Conservation (phyloP, 2,113 vertebrate species). For the Indicator maculatus region DNA sequence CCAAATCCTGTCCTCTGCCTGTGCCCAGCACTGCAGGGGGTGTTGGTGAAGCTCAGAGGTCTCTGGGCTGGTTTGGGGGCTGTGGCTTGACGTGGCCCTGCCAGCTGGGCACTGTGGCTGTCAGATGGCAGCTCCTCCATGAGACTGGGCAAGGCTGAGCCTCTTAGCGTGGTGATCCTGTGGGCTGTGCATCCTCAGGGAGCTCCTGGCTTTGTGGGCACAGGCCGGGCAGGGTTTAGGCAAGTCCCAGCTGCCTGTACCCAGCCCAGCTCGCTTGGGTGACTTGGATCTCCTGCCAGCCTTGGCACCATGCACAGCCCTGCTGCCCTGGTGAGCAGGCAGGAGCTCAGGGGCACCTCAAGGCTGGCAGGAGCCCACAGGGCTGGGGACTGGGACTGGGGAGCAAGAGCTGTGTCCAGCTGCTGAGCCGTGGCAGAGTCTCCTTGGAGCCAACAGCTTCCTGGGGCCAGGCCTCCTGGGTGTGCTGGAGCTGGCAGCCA, state of each 20-base stretch:
- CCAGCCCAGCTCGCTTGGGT: neutral
- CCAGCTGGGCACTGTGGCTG: neutral
- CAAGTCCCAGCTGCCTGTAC: neutral
- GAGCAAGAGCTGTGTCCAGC: neutral
- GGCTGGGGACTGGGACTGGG: neutral
- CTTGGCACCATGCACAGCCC: neutral
- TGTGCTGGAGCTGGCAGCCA: neutral
- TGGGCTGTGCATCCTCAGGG: neutral
- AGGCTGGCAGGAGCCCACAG: neutral
- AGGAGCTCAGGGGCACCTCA: neutral
- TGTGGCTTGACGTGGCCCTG: neutral
- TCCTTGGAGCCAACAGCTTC: neutral
- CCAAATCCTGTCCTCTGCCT: neutral
- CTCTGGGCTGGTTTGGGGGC: neutral
- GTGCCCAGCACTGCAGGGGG: neutral
- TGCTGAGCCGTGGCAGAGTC: neutral
- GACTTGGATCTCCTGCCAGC: neutral
- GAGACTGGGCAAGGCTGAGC: neutral
- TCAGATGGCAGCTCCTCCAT: neutral
- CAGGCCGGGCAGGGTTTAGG: neutral
- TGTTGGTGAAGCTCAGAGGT: neutral
- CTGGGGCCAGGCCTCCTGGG: rapidly evolving
- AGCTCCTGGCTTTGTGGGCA: neutral
- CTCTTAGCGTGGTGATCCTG: neutral
- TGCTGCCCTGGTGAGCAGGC: neutral